Conservation (phyloP, 2,888 invertebrate genomes). For the Bruchidius siliquastri region DNA sequence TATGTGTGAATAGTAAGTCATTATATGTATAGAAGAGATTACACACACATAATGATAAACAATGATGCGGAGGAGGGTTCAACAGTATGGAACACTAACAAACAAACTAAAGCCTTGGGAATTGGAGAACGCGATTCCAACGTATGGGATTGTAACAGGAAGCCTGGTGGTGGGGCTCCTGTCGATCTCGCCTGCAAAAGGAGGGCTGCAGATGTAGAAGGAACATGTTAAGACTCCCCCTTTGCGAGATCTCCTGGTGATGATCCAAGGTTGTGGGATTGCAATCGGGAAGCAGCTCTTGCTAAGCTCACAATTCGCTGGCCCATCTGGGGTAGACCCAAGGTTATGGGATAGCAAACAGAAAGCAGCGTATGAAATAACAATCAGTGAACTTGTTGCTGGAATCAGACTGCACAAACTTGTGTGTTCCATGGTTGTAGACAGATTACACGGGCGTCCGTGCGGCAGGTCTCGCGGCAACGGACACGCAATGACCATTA, state of each 20-base stretch:
- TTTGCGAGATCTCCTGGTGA: background rate
- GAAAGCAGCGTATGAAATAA: no score
- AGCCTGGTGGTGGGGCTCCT: background rate
- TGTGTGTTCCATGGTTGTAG: background rate
- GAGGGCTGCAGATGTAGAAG: background rate
- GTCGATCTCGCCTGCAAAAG: constrained; percentile 6
- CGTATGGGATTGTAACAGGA: constrained; percentile 6
- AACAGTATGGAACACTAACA: background rate
- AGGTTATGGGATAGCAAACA: no score
- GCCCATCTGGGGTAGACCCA: no score
- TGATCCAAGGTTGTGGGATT: constrained; percentile 1
- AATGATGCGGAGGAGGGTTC: background rate
- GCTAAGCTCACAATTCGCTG: no score
- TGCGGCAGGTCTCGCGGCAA: background rate
- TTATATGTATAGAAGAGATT: no score
- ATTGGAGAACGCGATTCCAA: constrained; percentile 3
- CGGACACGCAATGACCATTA: background rate
- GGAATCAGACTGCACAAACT: background rate
- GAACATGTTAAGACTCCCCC: background rate
- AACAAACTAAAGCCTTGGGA: background rate
- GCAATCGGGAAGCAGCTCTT: background rate
- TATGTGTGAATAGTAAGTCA: no score
- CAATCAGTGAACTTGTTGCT: background rate
- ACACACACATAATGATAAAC: no score
- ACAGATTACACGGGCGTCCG: background rate